A percentile compares a stretch with the other conserved stretches of the same genome.
These are phyloP conservation scores for Deilephila porcellus DNA, from an alignment of 2,888 invertebrate genomes.

Conservation along the genomic window DNA sequence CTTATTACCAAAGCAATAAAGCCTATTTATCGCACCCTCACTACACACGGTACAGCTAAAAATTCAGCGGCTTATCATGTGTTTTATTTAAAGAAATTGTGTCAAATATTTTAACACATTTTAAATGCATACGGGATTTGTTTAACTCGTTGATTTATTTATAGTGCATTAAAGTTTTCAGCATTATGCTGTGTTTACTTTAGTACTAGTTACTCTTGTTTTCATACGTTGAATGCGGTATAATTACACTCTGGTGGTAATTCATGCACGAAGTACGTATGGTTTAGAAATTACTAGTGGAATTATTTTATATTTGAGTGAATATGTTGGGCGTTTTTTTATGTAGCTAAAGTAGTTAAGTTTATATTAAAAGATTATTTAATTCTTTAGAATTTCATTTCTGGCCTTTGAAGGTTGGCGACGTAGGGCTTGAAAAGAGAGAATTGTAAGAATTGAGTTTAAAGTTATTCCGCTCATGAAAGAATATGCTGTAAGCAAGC, in stretches of 20 bases:
- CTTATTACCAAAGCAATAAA: conserved; percentile 39
- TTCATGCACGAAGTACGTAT: too few species aligned
- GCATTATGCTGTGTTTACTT: not conserved
- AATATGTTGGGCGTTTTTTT: too few species aligned
- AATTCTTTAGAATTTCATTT: too few species aligned
- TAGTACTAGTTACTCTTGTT: not conserved
- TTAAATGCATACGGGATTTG: conserved; percentile 2
- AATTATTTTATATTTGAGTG: too few species aligned
- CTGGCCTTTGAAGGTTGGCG: too few species aligned
- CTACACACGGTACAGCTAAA: not conserved
- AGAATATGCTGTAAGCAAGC: too few species aligned
- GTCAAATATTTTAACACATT: conserved; percentile 36
- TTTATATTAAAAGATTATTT: too few species aligned
- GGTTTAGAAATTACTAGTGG: too few species aligned
- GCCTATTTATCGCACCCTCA: conserved; percentile 26
- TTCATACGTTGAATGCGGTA: not conserved
- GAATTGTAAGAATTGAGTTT: too few species aligned
- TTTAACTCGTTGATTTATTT: not conserved
- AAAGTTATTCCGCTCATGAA: too few species aligned
- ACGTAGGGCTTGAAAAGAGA: too few species aligned
- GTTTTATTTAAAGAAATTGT: conserved; percentile 53
- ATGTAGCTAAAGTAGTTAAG: too few species aligned
- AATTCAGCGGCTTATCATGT: conserved; percentile 42
- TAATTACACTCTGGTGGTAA: not conserved
- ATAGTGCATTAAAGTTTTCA: not conserved